Base-by-base conservation (phyloP, 2,888 invertebrate species). In the Microctonus aethiopoides region DNA sequence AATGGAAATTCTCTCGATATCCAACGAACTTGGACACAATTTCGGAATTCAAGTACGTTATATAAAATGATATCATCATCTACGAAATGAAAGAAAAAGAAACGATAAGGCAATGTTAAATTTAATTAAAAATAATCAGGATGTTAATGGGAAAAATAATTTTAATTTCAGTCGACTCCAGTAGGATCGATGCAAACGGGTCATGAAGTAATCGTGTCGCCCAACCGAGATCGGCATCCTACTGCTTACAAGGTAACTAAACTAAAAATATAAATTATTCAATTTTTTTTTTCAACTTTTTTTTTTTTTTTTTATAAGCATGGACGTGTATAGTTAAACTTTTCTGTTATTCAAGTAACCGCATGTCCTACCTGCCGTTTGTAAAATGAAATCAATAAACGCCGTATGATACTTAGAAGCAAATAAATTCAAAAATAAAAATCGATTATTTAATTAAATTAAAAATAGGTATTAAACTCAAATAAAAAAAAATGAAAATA, bases 101-200 rank as follows among this genome's bases (percentile, higher is more conserved):
- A 41, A 26, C 24, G 24, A 22, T 24, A 13, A 13, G 9, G 10
- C 11, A 54, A 9, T 52, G 20, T 11, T 41, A 32, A 57, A 20
- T 29, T 57, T 11, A 22, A 20, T 46, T 32, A 29, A 20, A 11
- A n/a, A n/a, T 24, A 41, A 20, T 29, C 13, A 22, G 11, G 2
- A 29, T 46, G 16, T 7, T 41, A 56, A 16, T 26, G 9, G 9
- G 16, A 13, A 39, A 29, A 41, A 41, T 46, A 5, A 22, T 71
- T 73, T 65, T 66, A 74, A 78, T 90, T 91, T 76, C 92, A 96
- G 96, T 95, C 95, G 78, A 96, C 96, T 76, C 96, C 96, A 73
- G 95, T 96, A 84, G 95, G 95, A 84, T 96, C 96, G 63, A 90
- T 96, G 84, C 95, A 95, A 89, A 95, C 96, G 78, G 94, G 94